These are phyloP conservation scores for Eulacestoma nigropectus DNA, from an alignment of 2,113 vertebrate species.

Conservation along the genomic window DNA sequence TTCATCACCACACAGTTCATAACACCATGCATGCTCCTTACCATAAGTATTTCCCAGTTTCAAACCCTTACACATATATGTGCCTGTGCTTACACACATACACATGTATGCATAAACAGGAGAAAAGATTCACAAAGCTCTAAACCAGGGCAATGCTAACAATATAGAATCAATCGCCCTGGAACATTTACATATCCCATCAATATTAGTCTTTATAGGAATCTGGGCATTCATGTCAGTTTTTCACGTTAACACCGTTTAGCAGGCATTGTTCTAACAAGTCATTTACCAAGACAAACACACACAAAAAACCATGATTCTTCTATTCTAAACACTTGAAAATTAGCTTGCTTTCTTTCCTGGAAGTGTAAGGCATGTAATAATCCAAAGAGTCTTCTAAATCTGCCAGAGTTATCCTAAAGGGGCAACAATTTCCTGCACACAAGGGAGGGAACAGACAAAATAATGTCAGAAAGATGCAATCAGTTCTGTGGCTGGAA, in stretches of 20 bases:
- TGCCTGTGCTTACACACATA: background rate
- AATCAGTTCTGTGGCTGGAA: background rate
- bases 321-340: conserved; percentile 28
- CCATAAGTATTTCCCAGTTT: background rate
- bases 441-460: conserved; percentile 27
- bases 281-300: background rate
- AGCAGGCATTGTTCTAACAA: background rate
- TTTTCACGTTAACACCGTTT: background rate
- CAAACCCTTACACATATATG: background rate
- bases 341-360: background rate
- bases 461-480: conserved; percentile 16
- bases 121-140: conserved; percentile 7
- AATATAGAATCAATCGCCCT: background rate
- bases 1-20: background rate
- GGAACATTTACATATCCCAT: background rate
- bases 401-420: conserved; percentile 5
- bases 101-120: background rate
- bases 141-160: background rate
- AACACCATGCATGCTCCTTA: conserved; percentile 18
- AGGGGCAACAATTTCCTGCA: conserved; percentile 3
- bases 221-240: background rate
- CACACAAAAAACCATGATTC: background rate
- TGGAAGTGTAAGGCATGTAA: conserved; percentile 69
- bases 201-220: background rate
- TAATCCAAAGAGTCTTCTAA: conserved; percentile 22